Conservation (phyloP, 2,797 vertebrate species). For the Alauda arvensis region DNA sequence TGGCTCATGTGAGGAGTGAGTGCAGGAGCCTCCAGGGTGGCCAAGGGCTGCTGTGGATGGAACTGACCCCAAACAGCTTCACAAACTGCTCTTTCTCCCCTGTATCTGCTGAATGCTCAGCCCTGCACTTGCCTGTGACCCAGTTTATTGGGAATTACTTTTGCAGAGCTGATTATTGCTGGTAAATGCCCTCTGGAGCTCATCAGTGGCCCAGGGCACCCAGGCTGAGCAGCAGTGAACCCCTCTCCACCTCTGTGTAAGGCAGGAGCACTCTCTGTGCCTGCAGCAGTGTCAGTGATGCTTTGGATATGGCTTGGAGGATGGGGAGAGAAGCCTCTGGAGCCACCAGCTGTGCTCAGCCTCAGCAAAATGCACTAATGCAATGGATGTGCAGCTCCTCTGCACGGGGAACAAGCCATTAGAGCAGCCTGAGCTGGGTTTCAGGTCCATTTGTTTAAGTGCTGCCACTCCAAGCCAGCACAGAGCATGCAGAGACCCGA, state of each 20-base stretch:
- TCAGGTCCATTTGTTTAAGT: constrained; percentile 39
- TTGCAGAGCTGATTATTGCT: neutral
- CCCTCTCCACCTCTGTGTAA: neutral
- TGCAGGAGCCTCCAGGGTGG: neutral
- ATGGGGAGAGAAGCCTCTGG: neutral
- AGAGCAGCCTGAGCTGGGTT: neutral
- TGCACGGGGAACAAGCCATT: neutral
- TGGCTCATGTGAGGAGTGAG: neutral
- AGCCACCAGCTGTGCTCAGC: neutral
- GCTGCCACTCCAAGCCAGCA: neutral
- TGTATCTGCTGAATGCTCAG: neutral
- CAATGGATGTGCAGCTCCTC: neutral
- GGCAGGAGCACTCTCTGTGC: neutral
- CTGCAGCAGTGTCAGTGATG: neutral
- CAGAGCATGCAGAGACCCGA: neutral
- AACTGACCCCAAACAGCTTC: neutral
- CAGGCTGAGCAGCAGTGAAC: neutral
- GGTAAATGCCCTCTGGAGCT: neutral
- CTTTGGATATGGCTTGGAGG: neutral
- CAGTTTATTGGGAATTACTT: neutral
- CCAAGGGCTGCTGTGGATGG: neutral
- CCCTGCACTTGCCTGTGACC: neutral
- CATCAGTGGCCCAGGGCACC: neutral
- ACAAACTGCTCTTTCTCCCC: neutral
- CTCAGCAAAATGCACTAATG: neutral